Evolutionary conservation across 1,140 invertebrate genomes (phyloP).

Genomic region (Nylanderia fulva): DNA sequence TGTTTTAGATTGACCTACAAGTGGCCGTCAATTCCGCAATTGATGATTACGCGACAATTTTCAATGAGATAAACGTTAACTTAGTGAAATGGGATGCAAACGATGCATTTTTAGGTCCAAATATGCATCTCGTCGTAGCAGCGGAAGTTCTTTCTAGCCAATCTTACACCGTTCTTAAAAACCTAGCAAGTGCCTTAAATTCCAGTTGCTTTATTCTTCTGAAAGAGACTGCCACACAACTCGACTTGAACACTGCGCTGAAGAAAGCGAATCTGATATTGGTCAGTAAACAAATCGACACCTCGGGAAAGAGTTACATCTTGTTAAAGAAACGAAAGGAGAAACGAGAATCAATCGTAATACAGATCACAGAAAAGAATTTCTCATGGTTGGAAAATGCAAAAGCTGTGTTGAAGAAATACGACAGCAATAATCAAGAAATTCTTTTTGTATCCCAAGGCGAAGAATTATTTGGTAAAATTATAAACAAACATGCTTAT

Average conservation of each 20-base stretch:
- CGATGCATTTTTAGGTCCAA: conserved; percentile 87
- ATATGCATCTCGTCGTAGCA: conserved; percentile 89
- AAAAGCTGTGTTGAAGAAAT: conserved; percentile 89
- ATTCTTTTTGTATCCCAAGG: conserved; percentile 78
- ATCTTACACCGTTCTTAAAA: conserved; percentile 83
- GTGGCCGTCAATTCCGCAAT: conserved; percentile 77
- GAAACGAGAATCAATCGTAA: conserved; percentile 84
- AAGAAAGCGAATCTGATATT: conserved; percentile 84
- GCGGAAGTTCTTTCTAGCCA: conserved; percentile 87
- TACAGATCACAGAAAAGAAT: conserved; percentile 89
- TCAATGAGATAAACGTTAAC: conserved; percentile 87
- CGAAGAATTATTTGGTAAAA: conserved; percentile 87
- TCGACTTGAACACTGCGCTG: conserved; percentile 19
- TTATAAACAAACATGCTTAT: no score
- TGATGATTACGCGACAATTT: conserved; percentile 82
- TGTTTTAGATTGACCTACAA: conserved; percentile 80
- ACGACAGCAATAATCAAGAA: conserved; percentile 87
- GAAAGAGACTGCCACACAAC: conserved; percentile 88
- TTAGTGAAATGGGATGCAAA: conserved; percentile 86
- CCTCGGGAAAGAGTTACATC: conserved; percentile 87
- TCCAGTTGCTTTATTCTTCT: conserved; percentile 92
- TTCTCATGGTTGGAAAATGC: conserved; percentile 94
- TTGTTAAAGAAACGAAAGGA: conserved; percentile 87
- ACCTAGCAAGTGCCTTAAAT: conserved; percentile 89
- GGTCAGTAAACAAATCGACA: conserved; percentile 85